These are phyloP conservation scores for Diprion similis DNA, from an alignment of 1,140 invertebrate species.

Conservation along the genomic window DNA sequence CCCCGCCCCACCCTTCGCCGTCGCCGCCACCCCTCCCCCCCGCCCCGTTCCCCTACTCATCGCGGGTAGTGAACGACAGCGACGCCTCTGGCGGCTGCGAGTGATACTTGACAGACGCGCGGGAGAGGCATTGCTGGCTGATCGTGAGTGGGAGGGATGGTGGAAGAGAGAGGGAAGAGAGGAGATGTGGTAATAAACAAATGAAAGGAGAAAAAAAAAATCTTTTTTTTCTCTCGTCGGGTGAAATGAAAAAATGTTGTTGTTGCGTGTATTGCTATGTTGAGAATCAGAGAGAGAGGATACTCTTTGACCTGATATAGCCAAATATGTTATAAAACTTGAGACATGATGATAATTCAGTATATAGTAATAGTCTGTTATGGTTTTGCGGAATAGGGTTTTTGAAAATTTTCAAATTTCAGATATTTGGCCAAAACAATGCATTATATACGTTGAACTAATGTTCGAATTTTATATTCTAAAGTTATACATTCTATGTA, in stretches of 20 bases:
- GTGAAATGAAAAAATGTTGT: neutral
- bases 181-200: neutral
- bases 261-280: no score
- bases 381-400: no score
- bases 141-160: slow-evolving; percentile 22
- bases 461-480: no score
- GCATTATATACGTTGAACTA: no score
- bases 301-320: no score
- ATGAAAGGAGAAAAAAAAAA: slow-evolving; percentile 14
- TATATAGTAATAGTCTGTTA: no score
- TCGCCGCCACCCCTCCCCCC: slow-evolving; percentile 22
- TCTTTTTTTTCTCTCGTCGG: neutral
- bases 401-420: no score
- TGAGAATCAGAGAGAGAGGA: no score
- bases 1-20: slow-evolving; percentile 9
- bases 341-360: no score
- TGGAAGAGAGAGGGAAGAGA: slow-evolving; percentile 22
- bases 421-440: no score
- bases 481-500: no score
- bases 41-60: neutral
- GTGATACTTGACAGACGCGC: slow-evolving; percentile 35
- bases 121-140: neutral
- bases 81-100: slow-evolving; percentile 46
- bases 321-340: no score
- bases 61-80: slow-evolving; percentile 33